Evolutionary conservation across 2,797 vertebrate genomes (phyloP).

Genomic region (Myripristis jacobus): DNA sequence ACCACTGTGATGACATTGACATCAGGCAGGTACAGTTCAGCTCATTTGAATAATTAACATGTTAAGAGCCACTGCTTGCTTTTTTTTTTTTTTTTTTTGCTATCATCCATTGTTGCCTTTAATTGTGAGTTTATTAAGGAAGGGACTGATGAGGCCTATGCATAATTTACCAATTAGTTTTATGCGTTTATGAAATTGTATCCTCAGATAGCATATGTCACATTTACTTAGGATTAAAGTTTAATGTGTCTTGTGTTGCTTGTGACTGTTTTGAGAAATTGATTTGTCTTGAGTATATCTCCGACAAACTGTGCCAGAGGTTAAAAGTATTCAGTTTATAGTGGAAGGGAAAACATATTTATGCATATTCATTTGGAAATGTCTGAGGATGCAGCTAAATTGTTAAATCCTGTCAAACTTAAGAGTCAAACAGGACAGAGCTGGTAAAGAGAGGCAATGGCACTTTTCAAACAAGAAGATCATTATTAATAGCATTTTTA

Average conservation of each 20-base stretch:
- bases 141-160: slow-evolving; percentile 77
- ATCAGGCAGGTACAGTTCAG: slow-evolving; percentile 83
- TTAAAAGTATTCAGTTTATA: slow-evolving; percentile 35
- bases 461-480: neutral
- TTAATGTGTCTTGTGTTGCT: slow-evolving; percentile 76
- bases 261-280: slow-evolving; percentile 69
- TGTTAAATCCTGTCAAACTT: neutral
- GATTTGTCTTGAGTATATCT: slow-evolving; percentile 74
- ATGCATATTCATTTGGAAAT: neutral
- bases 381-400: neutral
- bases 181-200: slow-evolving; percentile 79
- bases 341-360: slow-evolving; percentile 14
- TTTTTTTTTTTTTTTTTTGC: slow-evolving; percentile 35
- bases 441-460: neutral
- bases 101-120: slow-evolving; percentile 69
- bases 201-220: slow-evolving; percentile 77
- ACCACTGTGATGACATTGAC: slow-evolving; percentile 82
- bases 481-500: neutral
- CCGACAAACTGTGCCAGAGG: slow-evolving; percentile 51
- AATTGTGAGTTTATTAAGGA: slow-evolving; percentile 85
- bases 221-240: slow-evolving; percentile 84
- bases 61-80: slow-evolving; percentile 72
- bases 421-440: neutral
- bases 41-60: slow-evolving; percentile 88
- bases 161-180: slow-evolving; percentile 84